Conservation (phyloP, 2,113 vertebrate genomes). For the Canis aureus region DNA sequence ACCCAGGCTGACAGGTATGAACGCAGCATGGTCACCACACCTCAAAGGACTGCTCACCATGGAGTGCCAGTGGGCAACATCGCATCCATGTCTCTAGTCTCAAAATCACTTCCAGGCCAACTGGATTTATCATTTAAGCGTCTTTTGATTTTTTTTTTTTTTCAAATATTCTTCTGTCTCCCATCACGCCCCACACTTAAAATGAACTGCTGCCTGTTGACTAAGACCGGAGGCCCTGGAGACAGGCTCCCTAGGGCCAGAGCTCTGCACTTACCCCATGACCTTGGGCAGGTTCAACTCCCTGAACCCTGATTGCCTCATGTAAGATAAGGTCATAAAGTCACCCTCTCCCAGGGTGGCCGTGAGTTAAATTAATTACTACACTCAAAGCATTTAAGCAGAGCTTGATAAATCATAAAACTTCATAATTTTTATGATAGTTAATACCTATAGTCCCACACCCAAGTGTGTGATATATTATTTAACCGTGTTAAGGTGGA, state of each 20-base stretch:
- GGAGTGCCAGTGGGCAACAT: background rate
- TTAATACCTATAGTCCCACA: background rate
- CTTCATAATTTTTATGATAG: background rate
- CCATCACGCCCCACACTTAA: background rate
- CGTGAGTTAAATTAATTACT: background rate
- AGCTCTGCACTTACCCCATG: background rate
- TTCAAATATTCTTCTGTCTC: background rate
- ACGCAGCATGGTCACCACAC: fast-evolving
- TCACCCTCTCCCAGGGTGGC: background rate
- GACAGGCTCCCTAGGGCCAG: background rate
- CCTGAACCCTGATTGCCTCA: background rate
- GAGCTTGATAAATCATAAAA: background rate
- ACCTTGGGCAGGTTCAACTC: background rate
- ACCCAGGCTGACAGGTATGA: slow-evolving; percentile 95
- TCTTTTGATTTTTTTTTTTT: background rate
- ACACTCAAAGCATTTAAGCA: background rate
- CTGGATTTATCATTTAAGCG: background rate
- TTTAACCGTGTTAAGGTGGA: background rate
- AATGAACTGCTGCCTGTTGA: background rate
- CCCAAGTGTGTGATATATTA: background rate
- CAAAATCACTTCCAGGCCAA: background rate
- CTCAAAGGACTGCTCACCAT: fast-evolving
- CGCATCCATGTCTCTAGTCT: background rate
- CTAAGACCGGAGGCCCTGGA: fast-evolving
- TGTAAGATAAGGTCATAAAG: background rate